Evolutionary conservation across 2,888 invertebrate genomes (phyloP).

Genomic region (Smittia sp.): DNA sequence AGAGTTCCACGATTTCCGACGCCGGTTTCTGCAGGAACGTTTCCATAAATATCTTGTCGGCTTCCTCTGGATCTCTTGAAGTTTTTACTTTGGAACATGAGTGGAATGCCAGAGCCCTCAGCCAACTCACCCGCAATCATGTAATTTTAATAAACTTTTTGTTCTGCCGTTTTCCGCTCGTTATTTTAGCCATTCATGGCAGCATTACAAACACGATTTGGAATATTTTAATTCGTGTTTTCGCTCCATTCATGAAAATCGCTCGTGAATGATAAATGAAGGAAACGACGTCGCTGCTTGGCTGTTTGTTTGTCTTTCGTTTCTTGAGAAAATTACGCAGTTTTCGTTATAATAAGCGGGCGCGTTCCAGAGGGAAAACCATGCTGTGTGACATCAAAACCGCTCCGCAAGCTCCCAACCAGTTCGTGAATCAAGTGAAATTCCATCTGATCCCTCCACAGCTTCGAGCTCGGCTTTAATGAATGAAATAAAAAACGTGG

Average conservation of each 20-base stretch:
- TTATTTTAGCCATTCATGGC: conserved; percentile 27
- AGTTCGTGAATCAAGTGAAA: conserved; percentile 3
- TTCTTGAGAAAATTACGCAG: conserved; percentile 20
- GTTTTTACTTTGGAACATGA: not conserved
- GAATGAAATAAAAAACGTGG: not conserved
- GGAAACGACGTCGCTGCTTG: not conserved
- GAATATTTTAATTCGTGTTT: conserved; percentile 14
- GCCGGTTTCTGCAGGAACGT: not conserved
- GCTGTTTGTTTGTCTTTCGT: not conserved
- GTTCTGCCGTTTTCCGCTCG: conserved; percentile 20
- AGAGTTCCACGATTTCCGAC: not conserved
- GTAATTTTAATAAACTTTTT: conserved; percentile 22
- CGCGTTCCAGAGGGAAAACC: not conserved
- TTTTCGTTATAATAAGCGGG: not conserved
- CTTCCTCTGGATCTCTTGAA: not conserved
- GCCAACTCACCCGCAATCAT: not conserved
- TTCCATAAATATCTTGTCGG: conserved; percentile 10
- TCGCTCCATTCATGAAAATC: conserved; percentile 26
- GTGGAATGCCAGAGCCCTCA: not conserved
- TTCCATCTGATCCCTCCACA: conserved; percentile 1
- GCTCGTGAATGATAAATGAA: conserved; percentile 19
- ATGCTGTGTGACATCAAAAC: not conserved
- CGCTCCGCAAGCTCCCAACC: not conserved
- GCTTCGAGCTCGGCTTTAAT: not conserved
- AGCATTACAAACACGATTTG: conserved; percentile 24